Evolutionary conservation across 2,113 vertebrate species (phyloP).

Genomic region (Pygoscelis antarcticus): DNA sequence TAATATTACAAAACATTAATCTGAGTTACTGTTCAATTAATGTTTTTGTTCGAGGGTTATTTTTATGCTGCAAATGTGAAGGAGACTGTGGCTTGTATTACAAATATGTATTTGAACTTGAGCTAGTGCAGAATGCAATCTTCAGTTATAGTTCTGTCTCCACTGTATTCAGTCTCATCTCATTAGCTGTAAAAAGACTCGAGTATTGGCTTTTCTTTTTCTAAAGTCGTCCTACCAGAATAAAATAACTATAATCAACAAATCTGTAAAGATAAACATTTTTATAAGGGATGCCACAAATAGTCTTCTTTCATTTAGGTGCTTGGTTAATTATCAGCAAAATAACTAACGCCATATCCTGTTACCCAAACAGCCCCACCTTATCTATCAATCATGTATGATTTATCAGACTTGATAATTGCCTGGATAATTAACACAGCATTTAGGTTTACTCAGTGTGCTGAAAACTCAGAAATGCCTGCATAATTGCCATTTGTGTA

Average conservation of each 20-base stretch:
- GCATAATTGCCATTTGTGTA: constrained; percentile 66
- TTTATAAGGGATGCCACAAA: constrained; percentile 54
- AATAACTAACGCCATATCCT: constrained; percentile 65
- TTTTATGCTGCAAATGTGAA: constrained; percentile 67
- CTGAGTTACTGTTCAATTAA: constrained; percentile 81
- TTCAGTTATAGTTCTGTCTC: constrained; percentile 54
- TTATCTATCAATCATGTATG: constrained; percentile 71
- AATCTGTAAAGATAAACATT: constrained; percentile 64
- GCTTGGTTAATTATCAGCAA: constrained; percentile 64
- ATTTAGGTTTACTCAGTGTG: constrained; percentile 56
- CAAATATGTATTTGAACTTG: constrained; percentile 50
- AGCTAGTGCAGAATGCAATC: constrained; percentile 28
- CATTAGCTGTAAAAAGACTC: constrained; percentile 9
- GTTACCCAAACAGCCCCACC: constrained; percentile 66
- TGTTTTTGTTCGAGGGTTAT: constrained; percentile 61
- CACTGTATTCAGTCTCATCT: constrained; percentile 28
- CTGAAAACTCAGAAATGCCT: constrained; percentile 59
- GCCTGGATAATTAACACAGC: constrained; percentile 70
- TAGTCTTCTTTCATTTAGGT: constrained; percentile 37
- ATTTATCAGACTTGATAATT: constrained; percentile 75
- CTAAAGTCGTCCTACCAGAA: not conserved
- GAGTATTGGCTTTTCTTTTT: constrained; percentile 37
- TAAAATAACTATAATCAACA: constrained; percentile 65
- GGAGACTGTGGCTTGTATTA: constrained; percentile 31
- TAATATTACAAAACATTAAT: constrained; percentile 84